Base-by-base conservation (phyloP, 2,888 invertebrate genomes). In the Hermaeophaga mercurialis region DNA sequence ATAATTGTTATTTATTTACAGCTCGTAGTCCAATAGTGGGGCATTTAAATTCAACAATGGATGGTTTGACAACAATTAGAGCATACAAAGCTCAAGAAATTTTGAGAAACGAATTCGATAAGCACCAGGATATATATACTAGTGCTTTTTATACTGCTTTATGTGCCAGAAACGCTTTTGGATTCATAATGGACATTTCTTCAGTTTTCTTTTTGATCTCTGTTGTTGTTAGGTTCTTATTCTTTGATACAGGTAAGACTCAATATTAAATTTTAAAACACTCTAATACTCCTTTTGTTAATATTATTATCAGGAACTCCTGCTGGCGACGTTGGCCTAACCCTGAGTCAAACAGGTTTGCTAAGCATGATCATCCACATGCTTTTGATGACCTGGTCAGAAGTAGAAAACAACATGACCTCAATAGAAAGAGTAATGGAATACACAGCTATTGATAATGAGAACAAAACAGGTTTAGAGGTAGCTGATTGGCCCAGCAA, bases 311-410 rank as follows among this genome's bases (percentile, higher is more conserved):
- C 31, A 69, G 70, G 93, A 84, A 57, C 66, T 17, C 45, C 58
- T 8, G 66, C 69, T 22, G 71, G 80, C 4, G 75, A 80, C 57
- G 80, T 80, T 0, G 82, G 81, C 14, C 65, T 82, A 22, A 78
- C 80, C 3, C 75, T 82, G 17, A 79, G 80, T 0, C 81, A 81
- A 69, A 73, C 78, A 2, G 72, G 79, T 15, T 65, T 70, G 1
- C 80, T 91, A 58, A 89, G 89, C 0, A 88, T 88, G n/a, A 76
- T 79, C 74, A 63, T 84, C 65, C 83, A 84, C 70, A 83, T 81
- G 81, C 82, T 80, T 1, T 79, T 85, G 36, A 81, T 94, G 5
- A 94, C 95, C 75, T 93, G 93, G 66, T 91, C 95, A 0, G 95
- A 95, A 74, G 75, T 75, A 4, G 77, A 77, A 74, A 93, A 91